Conservation (phyloP, 2,888 invertebrate genomes). For the Uropetala carovei region DNA sequence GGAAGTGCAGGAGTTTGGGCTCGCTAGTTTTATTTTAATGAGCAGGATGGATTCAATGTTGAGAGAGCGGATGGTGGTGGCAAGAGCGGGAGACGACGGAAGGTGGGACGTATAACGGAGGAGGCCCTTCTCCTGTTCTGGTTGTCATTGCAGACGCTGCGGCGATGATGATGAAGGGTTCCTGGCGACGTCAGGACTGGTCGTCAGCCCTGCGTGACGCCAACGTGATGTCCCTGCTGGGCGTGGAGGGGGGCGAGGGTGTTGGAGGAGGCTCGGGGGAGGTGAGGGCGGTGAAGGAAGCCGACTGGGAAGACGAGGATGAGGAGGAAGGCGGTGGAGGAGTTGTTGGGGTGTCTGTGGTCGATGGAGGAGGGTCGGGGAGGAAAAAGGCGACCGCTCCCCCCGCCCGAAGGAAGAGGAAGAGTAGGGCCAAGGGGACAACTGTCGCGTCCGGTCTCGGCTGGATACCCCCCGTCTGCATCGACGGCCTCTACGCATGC, state of each 20-base stretch:
- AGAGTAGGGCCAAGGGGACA: conserved; percentile 54
- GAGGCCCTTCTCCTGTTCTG: conserved; percentile 60
- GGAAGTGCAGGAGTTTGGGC: too few species aligned
- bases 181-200: conserved; percentile 62
- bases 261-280: conserved; percentile 1
- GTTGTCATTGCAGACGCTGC: conserved; percentile 64
- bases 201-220: conserved; percentile 64
- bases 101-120: conserved; percentile 56
- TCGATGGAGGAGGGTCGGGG: not conserved
- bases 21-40: too few species aligned
- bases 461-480: conserved; percentile 46
- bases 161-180: conserved; percentile 58
- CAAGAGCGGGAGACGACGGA: conserved; percentile 33
- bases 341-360: conserved; percentile 16
- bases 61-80: conserved; percentile 52
- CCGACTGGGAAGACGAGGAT: conserved; percentile 36
- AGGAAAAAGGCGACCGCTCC: conserved; percentile 33
- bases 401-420: conserved; percentile 47
- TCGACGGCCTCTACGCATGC: conserved; percentile 82
- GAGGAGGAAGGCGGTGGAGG: not conserved
- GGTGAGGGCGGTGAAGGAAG: conserved; percentile 35
- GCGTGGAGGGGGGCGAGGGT: conserved; percentile 26
- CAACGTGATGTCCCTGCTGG: conserved; percentile 51
- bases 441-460: not conserved
- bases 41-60: not conserved